phyloP scores from a whole-genome alignment of 2,113 vertebrate genomes.

The Rhagologus leucostigma region DNA sequence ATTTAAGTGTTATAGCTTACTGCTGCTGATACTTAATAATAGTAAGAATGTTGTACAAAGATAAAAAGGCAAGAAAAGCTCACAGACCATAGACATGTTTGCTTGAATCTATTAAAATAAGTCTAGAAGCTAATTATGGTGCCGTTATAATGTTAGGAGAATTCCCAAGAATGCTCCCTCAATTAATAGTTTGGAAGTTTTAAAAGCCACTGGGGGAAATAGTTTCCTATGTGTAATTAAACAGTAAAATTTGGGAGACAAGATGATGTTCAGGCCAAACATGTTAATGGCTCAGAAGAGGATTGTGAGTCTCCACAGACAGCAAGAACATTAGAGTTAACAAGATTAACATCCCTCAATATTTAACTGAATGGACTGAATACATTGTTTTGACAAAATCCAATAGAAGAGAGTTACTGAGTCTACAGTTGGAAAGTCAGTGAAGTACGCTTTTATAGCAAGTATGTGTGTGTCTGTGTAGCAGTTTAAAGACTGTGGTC shows the following conservation, averaged over 20 bases:
- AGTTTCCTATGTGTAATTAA: constrained; percentile 21
- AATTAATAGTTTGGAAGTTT: constrained; percentile 10
- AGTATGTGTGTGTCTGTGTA: rapidly evolving
- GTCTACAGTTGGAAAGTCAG: not conserved
- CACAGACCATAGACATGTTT: not conserved
- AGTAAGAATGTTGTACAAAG: not conserved
- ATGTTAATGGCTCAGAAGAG: not conserved
- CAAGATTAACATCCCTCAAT: not conserved
- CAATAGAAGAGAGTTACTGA: not conserved
- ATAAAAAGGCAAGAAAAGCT: not conserved
- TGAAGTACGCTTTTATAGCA: not conserved
- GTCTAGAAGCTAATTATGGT: not conserved
- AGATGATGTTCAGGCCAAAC: not conserved
- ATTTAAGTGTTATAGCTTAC: not conserved
- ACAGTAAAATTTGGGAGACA: constrained; percentile 11
- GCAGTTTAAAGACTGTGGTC: not conserved
- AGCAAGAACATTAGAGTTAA: not conserved
- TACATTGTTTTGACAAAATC: not conserved
- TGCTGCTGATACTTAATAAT: not conserved
- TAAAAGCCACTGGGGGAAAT: not conserved
- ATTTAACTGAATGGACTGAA: not conserved
- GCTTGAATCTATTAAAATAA: not conserved
- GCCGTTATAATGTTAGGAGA: not conserved
- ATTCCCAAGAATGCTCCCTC: not conserved
- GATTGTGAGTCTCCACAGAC: not conserved